A percentile compares a stretch with the other conserved stretches of the same genome.
Conservation (phyloP, 1,140 invertebrate genomes). For the Heliothis subflexa region DNA sequence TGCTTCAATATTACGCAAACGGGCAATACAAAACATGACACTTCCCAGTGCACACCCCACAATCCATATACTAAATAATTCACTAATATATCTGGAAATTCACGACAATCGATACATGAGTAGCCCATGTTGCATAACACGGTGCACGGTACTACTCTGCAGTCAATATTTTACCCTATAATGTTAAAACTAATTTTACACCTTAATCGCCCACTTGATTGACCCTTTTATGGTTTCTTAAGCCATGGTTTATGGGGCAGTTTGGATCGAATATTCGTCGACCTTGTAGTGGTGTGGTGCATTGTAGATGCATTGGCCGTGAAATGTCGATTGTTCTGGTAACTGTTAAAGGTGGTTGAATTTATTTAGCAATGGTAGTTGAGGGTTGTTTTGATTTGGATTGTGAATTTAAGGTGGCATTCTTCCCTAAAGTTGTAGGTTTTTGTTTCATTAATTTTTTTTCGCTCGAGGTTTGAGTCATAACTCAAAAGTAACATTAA, state of each 20-base stretch:
- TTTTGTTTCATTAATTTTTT: too few species aligned
- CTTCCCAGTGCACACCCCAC: neutral
- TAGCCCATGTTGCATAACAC: conserved; percentile 51
- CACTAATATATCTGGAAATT: conserved; percentile 37
- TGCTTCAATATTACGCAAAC: too few species aligned
- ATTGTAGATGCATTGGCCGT: conserved; percentile 22
- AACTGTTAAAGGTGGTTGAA: neutral
- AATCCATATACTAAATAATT: conserved; percentile 39
- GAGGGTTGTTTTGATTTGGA: too few species aligned
- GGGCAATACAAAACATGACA: too few species aligned
- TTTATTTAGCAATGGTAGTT: neutral
- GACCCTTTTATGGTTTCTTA: conserved; percentile 9
- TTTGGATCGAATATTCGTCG: conserved; percentile 10
- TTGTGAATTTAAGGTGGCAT: too few species aligned
- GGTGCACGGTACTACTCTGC: conserved; percentile 50
- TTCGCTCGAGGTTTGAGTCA: too few species aligned
- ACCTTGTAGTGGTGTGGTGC: neutral
- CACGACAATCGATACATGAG: conserved; percentile 51
- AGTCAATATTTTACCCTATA: conserved; percentile 55
- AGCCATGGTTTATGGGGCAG: neutral
- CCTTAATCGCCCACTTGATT: conserved; percentile 9
- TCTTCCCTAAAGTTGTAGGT: too few species aligned
- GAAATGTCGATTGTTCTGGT: neutral
- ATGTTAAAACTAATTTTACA: conserved; percentile 21
- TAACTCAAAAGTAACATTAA: too few species aligned